Percentiles rank a stretch among this genome's conserved stretches.
Conservation (phyloP, 2,113 vertebrate species). For the Dermatemys mawii region DNA sequence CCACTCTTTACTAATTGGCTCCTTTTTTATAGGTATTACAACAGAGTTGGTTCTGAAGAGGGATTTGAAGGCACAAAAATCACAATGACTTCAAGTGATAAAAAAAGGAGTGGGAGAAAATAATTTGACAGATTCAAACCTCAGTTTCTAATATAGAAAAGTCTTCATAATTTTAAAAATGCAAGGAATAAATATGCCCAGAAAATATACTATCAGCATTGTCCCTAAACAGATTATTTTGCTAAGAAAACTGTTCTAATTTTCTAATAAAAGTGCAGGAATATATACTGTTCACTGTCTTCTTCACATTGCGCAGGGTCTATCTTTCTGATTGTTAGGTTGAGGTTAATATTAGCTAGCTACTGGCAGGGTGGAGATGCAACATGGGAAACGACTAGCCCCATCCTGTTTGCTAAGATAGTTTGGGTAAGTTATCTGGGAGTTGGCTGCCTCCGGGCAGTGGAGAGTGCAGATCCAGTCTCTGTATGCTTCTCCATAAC, state of each 20-base stretch:
- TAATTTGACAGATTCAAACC: not conserved
- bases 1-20: not conserved
- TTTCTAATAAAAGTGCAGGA: not conserved
- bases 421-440: not conserved
- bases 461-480: not conserved
- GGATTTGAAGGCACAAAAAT: not conserved
- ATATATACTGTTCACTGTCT: not conserved
- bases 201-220: not conserved
- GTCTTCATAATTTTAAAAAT: not conserved
- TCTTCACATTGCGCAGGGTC: not conserved
- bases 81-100: not conserved
- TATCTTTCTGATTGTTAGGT: not conserved
- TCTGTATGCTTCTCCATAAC: not conserved
- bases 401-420: rapidly evolving
- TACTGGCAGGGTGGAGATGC: not conserved
- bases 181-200: not conserved
- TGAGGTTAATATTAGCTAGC: not conserved
- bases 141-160: not conserved
- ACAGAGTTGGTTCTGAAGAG: not conserved
- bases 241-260: not conserved
- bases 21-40: not conserved
- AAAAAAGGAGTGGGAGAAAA: not conserved
- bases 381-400: not conserved
- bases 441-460: rapidly evolving
- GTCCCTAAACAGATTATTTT: not conserved